phyloP scores from a whole-genome alignment of 2,797 vertebrate species.

The Rhinichthys osculus region DNA sequence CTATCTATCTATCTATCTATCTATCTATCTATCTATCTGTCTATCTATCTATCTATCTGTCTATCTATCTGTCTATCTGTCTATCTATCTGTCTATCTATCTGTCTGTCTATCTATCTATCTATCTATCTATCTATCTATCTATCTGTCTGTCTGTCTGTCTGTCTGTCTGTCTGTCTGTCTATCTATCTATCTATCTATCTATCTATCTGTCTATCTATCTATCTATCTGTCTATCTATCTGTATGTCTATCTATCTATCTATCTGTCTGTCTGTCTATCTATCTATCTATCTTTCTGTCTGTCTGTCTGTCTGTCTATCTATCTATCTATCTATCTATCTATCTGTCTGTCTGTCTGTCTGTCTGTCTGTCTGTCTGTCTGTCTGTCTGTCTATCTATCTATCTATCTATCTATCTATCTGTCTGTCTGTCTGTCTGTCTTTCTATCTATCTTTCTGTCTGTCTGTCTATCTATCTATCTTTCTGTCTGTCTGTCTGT shows the following conservation, averaged over 20 bases:
- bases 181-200: not conserved
- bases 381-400: not conserved
- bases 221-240: not conserved
- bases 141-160: not conserved
- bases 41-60: not conserved
- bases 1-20: not conserved
- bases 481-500: too few species aligned
- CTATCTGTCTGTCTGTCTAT: not conserved
- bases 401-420: not conserved
- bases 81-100: not conserved
- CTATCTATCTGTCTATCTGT: not conserved
- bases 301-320: not conserved
- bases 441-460: not conserved
- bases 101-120: not conserved
- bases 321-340: not conserved
- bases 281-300: not conserved
- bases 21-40: not conserved
- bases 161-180: not conserved
- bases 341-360: too few species aligned
- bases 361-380: not conserved
- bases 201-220: not conserved
- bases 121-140: fast-evolving
- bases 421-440: not conserved
- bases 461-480: not conserved
- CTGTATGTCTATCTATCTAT: not conserved